A percentile compares a stretch with the other conserved stretches of the same genome.
Conservation (phyloP, 2,113 vertebrate genomes). For the Melanostigma gelatinosum region DNA sequence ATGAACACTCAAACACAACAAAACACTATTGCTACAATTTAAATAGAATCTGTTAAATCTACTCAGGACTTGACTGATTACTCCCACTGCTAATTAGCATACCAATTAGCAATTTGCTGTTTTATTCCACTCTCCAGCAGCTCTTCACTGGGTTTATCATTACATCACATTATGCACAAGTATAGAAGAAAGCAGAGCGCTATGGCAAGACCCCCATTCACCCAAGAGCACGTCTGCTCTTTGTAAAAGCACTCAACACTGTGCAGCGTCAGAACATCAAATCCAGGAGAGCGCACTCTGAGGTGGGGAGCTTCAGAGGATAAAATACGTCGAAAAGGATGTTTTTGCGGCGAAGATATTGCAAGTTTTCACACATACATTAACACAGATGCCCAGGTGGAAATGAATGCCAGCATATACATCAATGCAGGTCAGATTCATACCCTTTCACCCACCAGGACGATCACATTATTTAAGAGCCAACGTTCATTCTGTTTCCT, state of each 20-base stretch:
- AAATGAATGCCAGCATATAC: not conserved
- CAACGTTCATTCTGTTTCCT: not conserved
- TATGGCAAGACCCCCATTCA: not conserved
- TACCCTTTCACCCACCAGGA: not conserved
- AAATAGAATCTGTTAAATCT: not conserved
- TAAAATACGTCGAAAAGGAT: not conserved
- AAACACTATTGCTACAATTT: not conserved
- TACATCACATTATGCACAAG: not conserved
- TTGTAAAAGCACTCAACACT: constrained; percentile 32
- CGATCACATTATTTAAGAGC: not conserved
- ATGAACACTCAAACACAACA: too few species aligned
- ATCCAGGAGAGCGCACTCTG: not conserved
- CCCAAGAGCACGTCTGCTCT: constrained; percentile 13
- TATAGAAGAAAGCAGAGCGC: not conserved
- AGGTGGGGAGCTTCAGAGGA: not conserved
- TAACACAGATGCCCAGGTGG: not conserved
- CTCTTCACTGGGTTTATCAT: not conserved
- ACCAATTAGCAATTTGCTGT: not conserved
- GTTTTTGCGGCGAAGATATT: not conserved
- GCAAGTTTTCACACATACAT: constrained; percentile 7
- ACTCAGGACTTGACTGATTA: not conserved
- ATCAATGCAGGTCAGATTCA: not conserved
- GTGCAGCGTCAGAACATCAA: constrained; percentile 15
- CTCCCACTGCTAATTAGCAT: not conserved
- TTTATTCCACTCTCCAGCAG: not conserved